These are phyloP conservation scores for Porites lutea DNA, from an alignment of 64 coral and sea anemone species.

Conservation along the genomic window DNA sequence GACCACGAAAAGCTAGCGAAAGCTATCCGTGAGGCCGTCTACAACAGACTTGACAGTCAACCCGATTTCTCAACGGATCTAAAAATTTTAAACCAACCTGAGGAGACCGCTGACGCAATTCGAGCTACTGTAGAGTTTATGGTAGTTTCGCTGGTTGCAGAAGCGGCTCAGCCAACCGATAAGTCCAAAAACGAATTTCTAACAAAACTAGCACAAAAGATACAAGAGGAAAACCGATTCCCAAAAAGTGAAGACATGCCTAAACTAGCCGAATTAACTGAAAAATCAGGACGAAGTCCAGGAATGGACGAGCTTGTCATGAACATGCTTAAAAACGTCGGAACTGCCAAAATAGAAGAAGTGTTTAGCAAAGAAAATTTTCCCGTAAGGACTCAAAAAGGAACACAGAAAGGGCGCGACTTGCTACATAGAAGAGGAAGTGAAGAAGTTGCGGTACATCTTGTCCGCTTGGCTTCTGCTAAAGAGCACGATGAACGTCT, in stretches of 20 bases:
- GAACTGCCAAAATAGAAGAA: background rate
- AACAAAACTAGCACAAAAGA: slow-evolving; percentile 21
- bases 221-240: background rate
- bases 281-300: slow-evolving; percentile 22
- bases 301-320: background rate
- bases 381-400: background rate
- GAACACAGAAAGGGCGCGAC: background rate
- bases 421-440: background rate
- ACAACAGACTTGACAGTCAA: slow-evolving; percentile 2
- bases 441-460: background rate
- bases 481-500: slow-evolving; percentile 21
- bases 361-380: background rate
- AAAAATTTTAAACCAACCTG: background rate
- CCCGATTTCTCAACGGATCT: slow-evolving; percentile 22
- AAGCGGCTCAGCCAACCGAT: slow-evolving; percentile 46
- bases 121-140: slow-evolving; percentile 58
- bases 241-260: slow-evolving; percentile 10
- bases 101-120: slow-evolving; percentile 10
- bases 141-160: slow-evolving; percentile 46
- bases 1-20: background rate
- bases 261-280: slow-evolving; percentile 17
- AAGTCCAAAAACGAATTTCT: slow-evolving; percentile 15
- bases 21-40: background rate
- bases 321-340: background rate
- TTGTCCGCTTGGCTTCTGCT: background rate